Percentiles rank a stretch among this genome's conserved stretches.
phyloP scores from a whole-genome alignment of 1,140 invertebrate genomes.

The Phthorimaea operculella region DNA sequence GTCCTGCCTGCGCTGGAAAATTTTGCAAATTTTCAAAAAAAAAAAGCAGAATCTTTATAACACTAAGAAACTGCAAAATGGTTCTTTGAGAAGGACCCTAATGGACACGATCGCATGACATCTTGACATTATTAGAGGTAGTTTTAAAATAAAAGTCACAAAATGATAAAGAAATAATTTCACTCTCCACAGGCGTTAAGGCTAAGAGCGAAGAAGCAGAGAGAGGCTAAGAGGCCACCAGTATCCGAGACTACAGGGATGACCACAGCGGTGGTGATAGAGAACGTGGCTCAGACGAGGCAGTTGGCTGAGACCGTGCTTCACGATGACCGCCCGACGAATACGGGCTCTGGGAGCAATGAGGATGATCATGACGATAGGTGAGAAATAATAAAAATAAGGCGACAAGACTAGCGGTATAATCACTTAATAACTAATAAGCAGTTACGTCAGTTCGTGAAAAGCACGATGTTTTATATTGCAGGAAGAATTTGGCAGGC shows the following conservation, averaged over 20 bases:
- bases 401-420: too few species aligned
- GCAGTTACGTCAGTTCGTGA: too few species aligned
- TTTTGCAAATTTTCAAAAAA: too few species aligned
- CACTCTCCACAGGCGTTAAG: conserved; percentile 69
- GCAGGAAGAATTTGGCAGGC: too few species aligned
- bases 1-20: too few species aligned
- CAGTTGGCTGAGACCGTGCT: conserved; percentile 84
- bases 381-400: conserved; percentile 14
- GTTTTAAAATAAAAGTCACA: too few species aligned
- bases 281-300: conserved; percentile 85
- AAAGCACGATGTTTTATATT: not conserved
- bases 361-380: conserved; percentile 83
- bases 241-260: conserved; percentile 78
- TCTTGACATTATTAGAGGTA: too few species aligned
- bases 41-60: too few species aligned
- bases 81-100: too few species aligned
- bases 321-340: conserved; percentile 80
- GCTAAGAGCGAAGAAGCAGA: conserved; percentile 82
- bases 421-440: too few species aligned
- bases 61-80: too few species aligned
- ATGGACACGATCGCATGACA: too few species aligned
- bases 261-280: conserved; percentile 83
- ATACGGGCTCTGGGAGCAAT: conserved; percentile 90
- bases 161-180: not conserved
- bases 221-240: conserved; percentile 78